Evolutionary conservation across 2,797 vertebrate species (phyloP), one percentile per base, ranked within the genome.

Genomic region (Crenichthys baileyi): DNA sequence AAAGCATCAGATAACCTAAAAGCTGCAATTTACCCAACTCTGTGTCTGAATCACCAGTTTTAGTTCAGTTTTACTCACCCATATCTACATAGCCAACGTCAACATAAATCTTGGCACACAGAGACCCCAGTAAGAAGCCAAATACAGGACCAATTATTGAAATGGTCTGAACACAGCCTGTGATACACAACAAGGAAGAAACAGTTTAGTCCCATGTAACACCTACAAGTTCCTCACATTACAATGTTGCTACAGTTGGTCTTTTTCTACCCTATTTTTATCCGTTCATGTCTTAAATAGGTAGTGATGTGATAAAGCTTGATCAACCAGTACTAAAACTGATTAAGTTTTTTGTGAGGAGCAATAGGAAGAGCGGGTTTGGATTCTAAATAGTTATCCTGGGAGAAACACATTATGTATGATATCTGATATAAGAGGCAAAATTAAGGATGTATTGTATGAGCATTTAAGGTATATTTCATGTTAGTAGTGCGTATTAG

Each of bases 51-150:
- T 46, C 6, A 29, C 39, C 48, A 26, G 7, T 55, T 41, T 11
- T 63, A 53, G 73, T 60, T 22, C 70, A 58, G 75, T 58, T n/a
- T 74, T 50, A 89, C 97, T 97, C 94, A 99, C 98, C 97, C 94
- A 97, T 93, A 79, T 97, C 96, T 89, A 98, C 96, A 89, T 97
- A 97, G 78, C 97, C 98, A 89, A 97, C 91, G 87, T 99, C 97
- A 79, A 99, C 97, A 44, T 98, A 99, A 76, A 99, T 93, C 85
- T 97, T 97, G 82, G 97, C 97, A 89, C 97, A 99, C n/a, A 98
- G 88, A 0, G 98, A 98, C 63, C 97, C 98, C 83, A 99, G 90
- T 76, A 99, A 95, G 87, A 98, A 99, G 41, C 98, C 98, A 89
- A 98, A 98, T 83, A 98, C 96, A 46, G 98, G 97, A n/a, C 98